These are phyloP conservation scores for Pristionchus japonicus DNA, from an alignment of 2,888 invertebrate species.

Conservation along the genomic window DNA sequence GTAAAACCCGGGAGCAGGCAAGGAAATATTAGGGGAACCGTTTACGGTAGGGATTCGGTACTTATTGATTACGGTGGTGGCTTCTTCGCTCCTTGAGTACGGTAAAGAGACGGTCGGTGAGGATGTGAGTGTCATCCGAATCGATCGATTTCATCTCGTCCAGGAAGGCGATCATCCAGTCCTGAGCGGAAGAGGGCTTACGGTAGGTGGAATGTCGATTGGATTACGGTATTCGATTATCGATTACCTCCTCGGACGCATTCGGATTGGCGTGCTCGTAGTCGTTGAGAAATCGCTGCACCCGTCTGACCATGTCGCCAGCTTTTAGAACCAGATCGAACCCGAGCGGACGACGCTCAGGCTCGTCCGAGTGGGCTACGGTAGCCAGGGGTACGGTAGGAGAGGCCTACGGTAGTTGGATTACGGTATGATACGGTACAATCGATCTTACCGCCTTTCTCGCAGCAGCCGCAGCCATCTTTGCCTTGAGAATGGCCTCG, in stretches of 20 bases:
- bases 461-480: neutral
- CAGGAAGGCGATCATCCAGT: constrained; percentile 37
- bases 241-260: constrained; percentile 22
- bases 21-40: neutral
- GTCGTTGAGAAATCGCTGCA: constrained; percentile 16
- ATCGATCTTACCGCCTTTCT: neutral
- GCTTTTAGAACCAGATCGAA: neutral
- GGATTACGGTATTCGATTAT: neutral
- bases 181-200: constrained; percentile 16
- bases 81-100: constrained; percentile 10
- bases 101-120: constrained; percentile 36
- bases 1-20: neutral
- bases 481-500: constrained; percentile 30
- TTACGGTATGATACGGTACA: neutral
- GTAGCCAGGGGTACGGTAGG: neutral
- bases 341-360: neutral
- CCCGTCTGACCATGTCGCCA: neutral
- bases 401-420: neutral
- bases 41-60: neutral
- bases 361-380: neutral
- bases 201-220: neutral
- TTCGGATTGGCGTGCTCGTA: neutral
- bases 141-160: constrained; percentile 39
- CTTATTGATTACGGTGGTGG: neutral
- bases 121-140: constrained; percentile 32